Conservation (phyloP, 1,140 invertebrate genomes). For the Zophobas atratus region DNA sequence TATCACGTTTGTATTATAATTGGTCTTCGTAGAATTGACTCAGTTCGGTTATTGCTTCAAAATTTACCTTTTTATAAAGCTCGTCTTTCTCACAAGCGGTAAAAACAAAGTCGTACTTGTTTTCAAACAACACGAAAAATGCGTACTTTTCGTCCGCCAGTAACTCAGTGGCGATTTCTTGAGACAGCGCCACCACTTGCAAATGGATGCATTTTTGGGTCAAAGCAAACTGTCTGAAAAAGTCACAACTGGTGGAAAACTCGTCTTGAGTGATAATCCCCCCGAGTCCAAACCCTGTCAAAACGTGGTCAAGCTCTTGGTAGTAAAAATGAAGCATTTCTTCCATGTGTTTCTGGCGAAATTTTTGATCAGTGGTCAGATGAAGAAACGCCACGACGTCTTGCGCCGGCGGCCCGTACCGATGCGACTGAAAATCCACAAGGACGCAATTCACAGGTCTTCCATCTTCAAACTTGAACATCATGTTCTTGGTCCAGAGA, state of each 20-base stretch:
- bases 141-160: slow-evolving; percentile 22
- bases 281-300: slow-evolving; percentile 55
- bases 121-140: slow-evolving; percentile 2
- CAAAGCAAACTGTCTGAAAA: slow-evolving; percentile 32
- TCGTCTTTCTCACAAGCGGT: background rate
- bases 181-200: slow-evolving; percentile 18
- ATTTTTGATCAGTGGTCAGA: slow-evolving; percentile 61
- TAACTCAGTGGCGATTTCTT: slow-evolving; percentile 13
- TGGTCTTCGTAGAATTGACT: too few species aligned
- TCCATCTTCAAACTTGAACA: slow-evolving; percentile 51
- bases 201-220: slow-evolving; percentile 15
- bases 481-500: slow-evolving; percentile 70
- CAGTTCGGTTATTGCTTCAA: too few species aligned
- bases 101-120: slow-evolving; percentile 14
- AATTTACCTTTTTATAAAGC: slow-evolving; percentile 8
- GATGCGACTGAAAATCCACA: slow-evolving; percentile 70
- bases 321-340: slow-evolving; percentile 65
- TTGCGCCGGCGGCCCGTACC: slow-evolving; percentile 70
- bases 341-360: slow-evolving; percentile 63
- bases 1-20: too few species aligned
- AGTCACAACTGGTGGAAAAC: slow-evolving; percentile 25
- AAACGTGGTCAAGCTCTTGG: slow-evolving; percentile 57
- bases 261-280: slow-evolving; percentile 12
- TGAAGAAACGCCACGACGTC: slow-evolving; percentile 68
- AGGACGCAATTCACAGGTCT: slow-evolving; percentile 65